phyloP scores from a whole-genome alignment of 2,113 vertebrate genomes.

The Daphoenositta chrysoptera region DNA sequence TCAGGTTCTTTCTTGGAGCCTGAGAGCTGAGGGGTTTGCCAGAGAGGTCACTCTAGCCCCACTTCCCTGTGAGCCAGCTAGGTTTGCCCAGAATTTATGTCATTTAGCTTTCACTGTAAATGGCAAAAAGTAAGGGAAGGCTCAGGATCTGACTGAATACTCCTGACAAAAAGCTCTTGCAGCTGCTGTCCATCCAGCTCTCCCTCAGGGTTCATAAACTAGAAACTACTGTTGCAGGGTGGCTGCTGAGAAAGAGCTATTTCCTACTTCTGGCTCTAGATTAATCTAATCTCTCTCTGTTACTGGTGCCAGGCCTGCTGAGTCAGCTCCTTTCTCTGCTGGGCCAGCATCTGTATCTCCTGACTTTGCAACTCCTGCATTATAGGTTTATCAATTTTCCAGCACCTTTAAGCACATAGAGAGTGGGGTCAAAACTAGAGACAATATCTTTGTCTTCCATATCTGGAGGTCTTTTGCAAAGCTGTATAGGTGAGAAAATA shows the following conservation, averaged over 20 bases:
- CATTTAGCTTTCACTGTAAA: background rate
- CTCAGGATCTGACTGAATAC: rapidly evolving
- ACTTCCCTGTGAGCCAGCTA: background rate
- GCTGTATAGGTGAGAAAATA: background rate
- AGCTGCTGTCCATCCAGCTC: background rate
- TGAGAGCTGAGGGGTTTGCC: background rate
- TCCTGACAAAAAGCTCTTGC: background rate
- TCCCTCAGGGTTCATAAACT: background rate
- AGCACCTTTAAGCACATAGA: background rate
- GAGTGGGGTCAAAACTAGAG: background rate
- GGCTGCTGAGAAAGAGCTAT: background rate
- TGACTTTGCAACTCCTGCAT: background rate
- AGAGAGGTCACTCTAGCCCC: background rate
- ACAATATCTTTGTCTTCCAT: background rate
- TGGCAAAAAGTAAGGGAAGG: background rate
- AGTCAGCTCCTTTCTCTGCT: background rate
- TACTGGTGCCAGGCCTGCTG: background rate
- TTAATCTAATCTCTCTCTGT: background rate
- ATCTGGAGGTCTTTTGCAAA: background rate
- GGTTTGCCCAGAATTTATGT: background rate
- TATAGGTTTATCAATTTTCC: background rate
- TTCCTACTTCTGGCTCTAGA: background rate
- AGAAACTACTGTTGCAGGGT: background rate
- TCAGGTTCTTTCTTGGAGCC: background rate
- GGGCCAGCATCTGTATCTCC: background rate